A percentile compares a stretch with the other conserved stretches of the same genome.
Evolutionary conservation across 2,888 invertebrate species (phyloP).

Genomic region (Gastracanthus pulcherrimus): DNA sequence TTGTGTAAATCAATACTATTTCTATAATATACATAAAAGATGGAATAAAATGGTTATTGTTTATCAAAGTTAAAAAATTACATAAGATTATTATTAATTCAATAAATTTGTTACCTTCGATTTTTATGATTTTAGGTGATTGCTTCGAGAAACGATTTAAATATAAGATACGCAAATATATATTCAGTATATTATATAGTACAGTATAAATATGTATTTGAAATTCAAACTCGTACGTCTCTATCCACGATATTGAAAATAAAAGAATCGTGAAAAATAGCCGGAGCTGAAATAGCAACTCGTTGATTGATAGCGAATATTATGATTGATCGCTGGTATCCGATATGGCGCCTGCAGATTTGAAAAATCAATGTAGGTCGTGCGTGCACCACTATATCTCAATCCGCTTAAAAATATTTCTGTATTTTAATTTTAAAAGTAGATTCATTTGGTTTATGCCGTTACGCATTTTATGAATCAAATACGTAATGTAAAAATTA

Average conservation of each 20-base stretch:
- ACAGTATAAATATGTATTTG: neutral
- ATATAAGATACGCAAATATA: neutral
- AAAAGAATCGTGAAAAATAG: slow-evolving; percentile 21
- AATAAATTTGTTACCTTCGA: no score
- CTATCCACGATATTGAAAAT: neutral
- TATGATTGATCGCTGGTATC: slow-evolving; percentile 36
- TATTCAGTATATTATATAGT: neutral
- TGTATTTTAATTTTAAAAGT: neutral
- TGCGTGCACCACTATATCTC: neutral
- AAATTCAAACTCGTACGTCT: neutral
- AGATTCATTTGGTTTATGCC: neutral
- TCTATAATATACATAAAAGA: no score
- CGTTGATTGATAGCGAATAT: slow-evolving; percentile 25
- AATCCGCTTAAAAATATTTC: neutral
- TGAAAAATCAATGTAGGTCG: slow-evolving; percentile 32
- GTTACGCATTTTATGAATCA: neutral
- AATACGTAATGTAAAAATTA: no score
- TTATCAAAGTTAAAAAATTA: no score
- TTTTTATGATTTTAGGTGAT: no score
- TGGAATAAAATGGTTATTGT: no score
- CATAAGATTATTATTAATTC: no score
- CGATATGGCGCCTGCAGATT: neutral
- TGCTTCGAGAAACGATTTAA: no score
- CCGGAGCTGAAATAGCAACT: slow-evolving; percentile 28
- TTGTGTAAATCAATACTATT: neutral